Base-by-base conservation (phyloP, 2,113 vertebrate genomes). In the Nyctibius bracteatus region DNA sequence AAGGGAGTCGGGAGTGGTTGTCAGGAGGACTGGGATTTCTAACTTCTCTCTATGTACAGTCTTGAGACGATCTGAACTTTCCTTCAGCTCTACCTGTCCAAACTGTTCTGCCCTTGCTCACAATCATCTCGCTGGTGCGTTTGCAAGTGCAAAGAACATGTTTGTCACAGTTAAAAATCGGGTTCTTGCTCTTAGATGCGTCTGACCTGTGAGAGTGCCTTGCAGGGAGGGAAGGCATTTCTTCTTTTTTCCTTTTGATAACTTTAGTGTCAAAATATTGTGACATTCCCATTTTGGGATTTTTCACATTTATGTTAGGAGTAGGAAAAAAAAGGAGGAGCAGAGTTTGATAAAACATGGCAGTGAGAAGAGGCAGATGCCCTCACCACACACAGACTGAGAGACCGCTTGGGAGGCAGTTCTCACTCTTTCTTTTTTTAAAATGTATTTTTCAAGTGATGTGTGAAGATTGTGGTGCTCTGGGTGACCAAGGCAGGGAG, bases 241-340 rank as follows among this genome's bases (percentile, higher is more conserved):
- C 75, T 94, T 95, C 65, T 74, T 47, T 86, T 65, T 66, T 59
- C 44, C 89, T 92, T 88, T 62, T 43, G 17, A 46, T 78, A 72
- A 70, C 67, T 57, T 86, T 20, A 79, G 25, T 78, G 74, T 83
- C 75, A 82, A 91, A 68, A 86, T 85, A 58, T 96, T 78, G 55
- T 86, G 59, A 66, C 46, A 66, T 68, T 86, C 54, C 78, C 51
- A 49, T 88, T 61, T 72, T 31, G 57, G 70, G 30, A 44, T 54
- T 94, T 96, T 96, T 96, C 65, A 79, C 78, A 49, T 94, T 80
- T 68, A 49, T 47, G 44, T 87, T 62, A 92, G 46, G 52, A 90
- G 52, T 67, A 73, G 70, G 17, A 24, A 47, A 78, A 89, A 89
- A 28, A 68, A 79, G 11, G 65, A 74, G 23, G 65, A 82, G 75